Percentiles rank a stretch among this genome's conserved stretches.
These are phyloP conservation scores for Lasioglossum albipes DNA, from an alignment of 1,140 invertebrate genomes.

Conservation along the genomic window DNA sequence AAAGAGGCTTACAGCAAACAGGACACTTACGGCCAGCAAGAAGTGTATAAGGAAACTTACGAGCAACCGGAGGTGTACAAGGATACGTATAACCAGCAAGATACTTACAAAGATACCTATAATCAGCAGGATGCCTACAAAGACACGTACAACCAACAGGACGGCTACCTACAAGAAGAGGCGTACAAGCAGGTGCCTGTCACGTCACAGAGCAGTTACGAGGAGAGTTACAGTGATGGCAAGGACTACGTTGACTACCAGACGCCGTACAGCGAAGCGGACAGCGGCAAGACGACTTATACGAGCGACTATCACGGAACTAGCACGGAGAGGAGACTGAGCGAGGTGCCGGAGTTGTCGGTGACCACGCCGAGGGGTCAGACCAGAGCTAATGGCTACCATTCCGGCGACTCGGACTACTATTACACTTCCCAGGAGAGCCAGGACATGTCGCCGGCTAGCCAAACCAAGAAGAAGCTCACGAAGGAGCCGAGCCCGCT, in stretches of 20 bases:
- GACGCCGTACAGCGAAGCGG: constrained; percentile 69
- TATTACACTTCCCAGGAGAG: constrained; percentile 69
- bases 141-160: constrained; percentile 48
- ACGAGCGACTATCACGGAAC: constrained; percentile 65
- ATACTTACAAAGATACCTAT: constrained; percentile 58
- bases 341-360: constrained; percentile 75
- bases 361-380: constrained; percentile 74
- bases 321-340: constrained; percentile 62
- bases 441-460: constrained; percentile 61
- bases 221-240: constrained; percentile 62
- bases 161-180: constrained; percentile 60
- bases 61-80: constrained; percentile 32
- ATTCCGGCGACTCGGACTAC: constrained; percentile 73
- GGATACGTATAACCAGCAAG: constrained; percentile 60
- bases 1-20: constrained; percentile 11
- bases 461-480: constrained; percentile 63
- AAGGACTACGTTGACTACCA: constrained; percentile 64
- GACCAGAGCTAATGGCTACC: constrained; percentile 73
- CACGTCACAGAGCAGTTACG: constrained; percentile 61
- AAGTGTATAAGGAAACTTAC: constrained; percentile 49
- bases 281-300: constrained; percentile 55
- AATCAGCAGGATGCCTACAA: constrained; percentile 59
- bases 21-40: constrained; percentile 51
- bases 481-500: constrained; percentile 72
- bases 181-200: constrained; percentile 57